A percentile compares a stretch with the other conserved stretches of the same genome.
Evolutionary conservation across 2,113 vertebrate genomes (phyloP).

Genomic region (Natator depressus): DNA sequence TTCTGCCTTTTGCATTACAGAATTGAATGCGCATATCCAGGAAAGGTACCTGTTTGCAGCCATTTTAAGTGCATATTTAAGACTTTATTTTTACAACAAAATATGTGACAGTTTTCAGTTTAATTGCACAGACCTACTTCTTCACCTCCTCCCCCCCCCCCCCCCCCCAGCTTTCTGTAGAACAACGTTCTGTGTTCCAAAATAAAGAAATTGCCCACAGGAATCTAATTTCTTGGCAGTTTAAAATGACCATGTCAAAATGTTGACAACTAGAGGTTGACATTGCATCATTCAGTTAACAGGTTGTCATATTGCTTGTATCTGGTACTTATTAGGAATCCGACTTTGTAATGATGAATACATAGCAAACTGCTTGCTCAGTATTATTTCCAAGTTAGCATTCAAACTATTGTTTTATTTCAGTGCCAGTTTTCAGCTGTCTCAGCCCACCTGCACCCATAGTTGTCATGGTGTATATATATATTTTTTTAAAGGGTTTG

Average conservation of each 20-base stretch:
- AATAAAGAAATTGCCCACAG: background rate
- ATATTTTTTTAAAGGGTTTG: slow-evolving; percentile 83
- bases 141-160: background rate
- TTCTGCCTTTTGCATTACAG: background rate
- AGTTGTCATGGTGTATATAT: background rate
- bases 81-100: background rate
- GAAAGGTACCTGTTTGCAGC: background rate
- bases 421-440: background rate
- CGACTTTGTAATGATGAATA: background rate
- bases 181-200: background rate
- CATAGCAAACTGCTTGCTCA: background rate
- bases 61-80: background rate
- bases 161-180: background rate
- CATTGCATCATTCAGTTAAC: background rate
- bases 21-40: background rate
- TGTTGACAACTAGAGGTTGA: background rate
- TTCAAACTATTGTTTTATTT: rapidly evolving
- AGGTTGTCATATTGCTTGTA: background rate
- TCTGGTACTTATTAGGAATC: background rate
- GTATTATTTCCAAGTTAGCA: background rate
- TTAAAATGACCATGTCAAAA: background rate
- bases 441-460: background rate
- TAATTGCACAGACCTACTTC: background rate
- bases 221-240: background rate
- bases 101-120: background rate